Base-by-base conservation (phyloP, 2,797 vertebrate genomes). In the Antennarius maculatus region DNA sequence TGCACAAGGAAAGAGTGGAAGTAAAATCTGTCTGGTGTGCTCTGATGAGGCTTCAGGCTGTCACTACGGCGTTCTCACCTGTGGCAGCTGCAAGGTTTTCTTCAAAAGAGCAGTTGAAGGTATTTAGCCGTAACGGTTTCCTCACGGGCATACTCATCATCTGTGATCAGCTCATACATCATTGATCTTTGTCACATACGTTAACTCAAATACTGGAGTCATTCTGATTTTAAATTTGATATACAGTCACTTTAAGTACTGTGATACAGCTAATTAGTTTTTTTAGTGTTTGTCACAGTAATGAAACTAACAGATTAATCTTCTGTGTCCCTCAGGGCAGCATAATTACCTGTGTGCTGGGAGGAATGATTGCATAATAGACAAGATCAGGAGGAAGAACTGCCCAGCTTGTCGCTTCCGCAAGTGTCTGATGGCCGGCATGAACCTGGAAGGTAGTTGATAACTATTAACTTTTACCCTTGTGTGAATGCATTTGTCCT, bases 31-130 rank as follows among this genome's bases (percentile, higher is more conserved):
- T 86, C 93, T 99, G 56, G 97, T 99, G 76, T 99, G 98, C 89
- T 99, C 97, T 0, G 98, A 99, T 18, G 98, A 99, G 88, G 97
- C 98, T 17, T 99, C 98, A 0, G 97, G 98, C 45, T 99, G 97
- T 87, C 98, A 99, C 82, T 99, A 99, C 0, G 98, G 97, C 1
- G 98, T 99, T 53, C 93, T 99, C 75, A 99, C 98, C 17, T 99
- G 98, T 34, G 98, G 97, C 81, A 99, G 98, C 93, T 99, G 98
- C 92, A 99, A 99, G 92, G 98, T 99, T n/a, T 99, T 99, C 93
- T 99, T 99, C 90, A 99, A 99, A 86, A 95, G 98, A 92, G 98
- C 98, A 12, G 97, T 99, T 79, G 98, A 99, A 99, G 98, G 98
- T 99, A 92, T 39, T 43, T 51, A 50, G 6, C 37, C 27, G 39